A percentile compares a stretch with the other conserved stretches of the same genome.
phyloP scores from a whole-genome alignment of 2,888 invertebrate genomes.

The Polydrusus cervinus region DNA sequence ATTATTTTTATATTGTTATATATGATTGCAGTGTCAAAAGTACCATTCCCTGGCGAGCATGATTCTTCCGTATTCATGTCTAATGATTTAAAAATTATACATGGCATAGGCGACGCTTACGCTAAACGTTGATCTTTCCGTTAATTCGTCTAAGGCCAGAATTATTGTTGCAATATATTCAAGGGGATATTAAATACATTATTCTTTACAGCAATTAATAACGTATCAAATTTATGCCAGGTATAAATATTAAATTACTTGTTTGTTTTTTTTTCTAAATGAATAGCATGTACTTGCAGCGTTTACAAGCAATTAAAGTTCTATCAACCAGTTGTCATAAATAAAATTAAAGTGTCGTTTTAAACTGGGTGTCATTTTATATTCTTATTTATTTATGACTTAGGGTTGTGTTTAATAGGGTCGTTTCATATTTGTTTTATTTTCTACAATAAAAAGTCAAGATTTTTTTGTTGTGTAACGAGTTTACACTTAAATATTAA shows the following conservation, averaged over 20 bases:
- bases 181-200: background rate
- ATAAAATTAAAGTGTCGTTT: conserved; percentile 1
- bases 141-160: background rate
- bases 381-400: conserved; percentile 10
- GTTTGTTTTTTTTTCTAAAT: background rate
- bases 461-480: background rate
- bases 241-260: background rate
- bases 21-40: no score
- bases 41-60: no score
- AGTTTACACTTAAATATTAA: no score
- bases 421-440: background rate
- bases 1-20: no score
- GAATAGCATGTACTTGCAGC: background rate
- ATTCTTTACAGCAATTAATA: background rate
- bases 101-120: no score
- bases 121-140: no score
- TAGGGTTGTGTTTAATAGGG: background rate
- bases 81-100: no score
- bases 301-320: conserved; percentile 15
- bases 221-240: background rate
- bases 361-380: conserved; percentile 1
- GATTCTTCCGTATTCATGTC: no score
- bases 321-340: conserved; percentile 8
- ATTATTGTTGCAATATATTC: conserved; percentile 1
- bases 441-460: background rate